Percentiles rank a stretch among this genome's conserved stretches.
Conservation (phyloP, 2,888 invertebrate species). For the Gnatocerus cornutus region DNA sequence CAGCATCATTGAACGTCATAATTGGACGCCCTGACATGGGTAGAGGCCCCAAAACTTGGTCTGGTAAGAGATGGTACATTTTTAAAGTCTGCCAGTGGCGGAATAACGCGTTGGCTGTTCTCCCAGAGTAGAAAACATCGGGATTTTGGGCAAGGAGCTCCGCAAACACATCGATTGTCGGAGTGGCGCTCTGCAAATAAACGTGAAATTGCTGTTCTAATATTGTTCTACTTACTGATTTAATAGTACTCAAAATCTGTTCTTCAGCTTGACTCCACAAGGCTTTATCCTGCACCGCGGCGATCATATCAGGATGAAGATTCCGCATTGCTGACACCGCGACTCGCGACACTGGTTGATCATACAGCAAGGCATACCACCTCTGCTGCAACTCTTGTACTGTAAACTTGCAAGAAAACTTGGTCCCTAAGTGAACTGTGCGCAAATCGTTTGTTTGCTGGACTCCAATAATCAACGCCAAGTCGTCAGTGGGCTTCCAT, state of each 20-base stretch:
- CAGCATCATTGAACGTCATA: constrained; percentile 91
- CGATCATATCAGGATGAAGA: constrained; percentile 92
- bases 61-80: constrained; percentile 92
- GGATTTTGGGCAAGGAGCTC: constrained; percentile 88
- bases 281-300: constrained; percentile 90
- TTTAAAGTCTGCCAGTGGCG: constrained; percentile 95
- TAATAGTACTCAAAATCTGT: constrained; percentile 85
- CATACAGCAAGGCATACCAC: constrained; percentile 97
- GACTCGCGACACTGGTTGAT: constrained; percentile 93
- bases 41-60: constrained; percentile 81
- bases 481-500: constrained; percentile 98
- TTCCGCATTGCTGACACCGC: constrained; percentile 95
- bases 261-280: constrained; percentile 94
- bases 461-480: constrained; percentile 93
- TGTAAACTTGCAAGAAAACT: constrained; percentile 96
- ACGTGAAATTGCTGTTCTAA: background rate
- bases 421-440: constrained; percentile 91
- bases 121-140: constrained; percentile 88
- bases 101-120: constrained; percentile 89
- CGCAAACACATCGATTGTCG: constrained; percentile 86
- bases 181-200: constrained; percentile 77
- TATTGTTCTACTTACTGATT: constrained; percentile 77
- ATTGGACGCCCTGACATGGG: constrained; percentile 70
- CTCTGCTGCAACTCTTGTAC: constrained; percentile 94
- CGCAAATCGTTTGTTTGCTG: constrained; percentile 89